Evolutionary conservation across 2,113 vertebrate species (phyloP).

Genomic region (Peromyscus polionotus): DNA sequence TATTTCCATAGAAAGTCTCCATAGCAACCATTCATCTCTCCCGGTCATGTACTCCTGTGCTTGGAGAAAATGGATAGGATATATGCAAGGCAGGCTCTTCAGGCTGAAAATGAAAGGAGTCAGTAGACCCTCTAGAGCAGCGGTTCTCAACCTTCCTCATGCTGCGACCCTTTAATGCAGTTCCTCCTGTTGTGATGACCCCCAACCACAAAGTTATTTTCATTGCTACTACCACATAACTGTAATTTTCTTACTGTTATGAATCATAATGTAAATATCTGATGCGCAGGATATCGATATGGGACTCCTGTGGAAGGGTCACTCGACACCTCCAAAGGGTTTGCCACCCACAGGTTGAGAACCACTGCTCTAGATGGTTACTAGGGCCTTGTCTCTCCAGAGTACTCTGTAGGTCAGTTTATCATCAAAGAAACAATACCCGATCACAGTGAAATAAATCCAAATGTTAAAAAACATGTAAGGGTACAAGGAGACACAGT

Average conservation of each 20-base stretch:
- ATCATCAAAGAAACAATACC: conserved; percentile 6
- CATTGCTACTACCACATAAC: not conserved
- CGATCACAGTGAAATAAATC: not conserved
- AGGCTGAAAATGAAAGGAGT: not conserved
- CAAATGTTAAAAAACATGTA: not conserved
- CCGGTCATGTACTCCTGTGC: conserved; percentile 12
- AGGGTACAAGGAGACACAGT: not conserved
- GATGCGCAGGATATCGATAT: not conserved
- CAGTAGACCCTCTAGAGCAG: not conserved
- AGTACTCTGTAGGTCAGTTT: not conserved
- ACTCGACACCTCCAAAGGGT: not conserved
- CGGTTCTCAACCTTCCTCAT: not conserved
- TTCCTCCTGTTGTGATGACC: not conserved
- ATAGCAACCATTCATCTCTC: not conserved
- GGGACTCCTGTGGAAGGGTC: not conserved
- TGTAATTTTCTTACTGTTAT: not conserved
- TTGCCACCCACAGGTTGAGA: not conserved
- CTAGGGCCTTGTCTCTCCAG: not conserved
- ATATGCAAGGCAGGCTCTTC: not conserved
- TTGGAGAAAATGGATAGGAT: not conserved
- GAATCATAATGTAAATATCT: not conserved
- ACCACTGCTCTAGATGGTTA: not conserved
- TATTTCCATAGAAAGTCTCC: conserved; percentile 41
- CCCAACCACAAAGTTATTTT: not conserved
- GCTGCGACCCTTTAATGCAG: no score